A percentile compares a stretch with the other conserved stretches of the same genome.
Conservation (phyloP, 1,140 invertebrate genomes). For the Drosophila simulans region DNA sequence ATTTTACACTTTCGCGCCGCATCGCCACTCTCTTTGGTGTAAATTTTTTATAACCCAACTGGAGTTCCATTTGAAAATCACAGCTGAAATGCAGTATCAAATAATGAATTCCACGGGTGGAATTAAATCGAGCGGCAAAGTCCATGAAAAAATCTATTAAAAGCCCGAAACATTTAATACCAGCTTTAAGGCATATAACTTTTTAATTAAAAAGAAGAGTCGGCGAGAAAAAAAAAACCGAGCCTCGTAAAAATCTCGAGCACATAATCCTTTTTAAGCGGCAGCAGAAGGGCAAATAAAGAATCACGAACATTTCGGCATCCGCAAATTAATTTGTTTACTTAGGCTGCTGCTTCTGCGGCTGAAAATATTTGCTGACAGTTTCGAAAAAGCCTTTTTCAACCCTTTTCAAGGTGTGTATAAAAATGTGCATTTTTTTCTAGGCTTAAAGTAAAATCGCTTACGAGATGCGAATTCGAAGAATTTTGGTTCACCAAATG, state of each 20-base stretch:
- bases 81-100: conserved; percentile 28
- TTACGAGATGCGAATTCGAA: too few relatives aligned
- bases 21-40: conserved; percentile 32
- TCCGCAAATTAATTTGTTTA: conserved; percentile 77
- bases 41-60: conserved; percentile 57
- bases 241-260: conserved; percentile 53
- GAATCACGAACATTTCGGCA: conserved; percentile 29
- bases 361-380: conserved; percentile 38
- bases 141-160: conserved; percentile 41
- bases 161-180: conserved; percentile 32
- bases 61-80: conserved; percentile 64
- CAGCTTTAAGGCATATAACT: conserved; percentile 55
- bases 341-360: conserved; percentile 49
- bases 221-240: neutral
- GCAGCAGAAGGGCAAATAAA: conserved; percentile 16
- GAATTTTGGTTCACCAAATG: too few relatives aligned
- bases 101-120: conserved; percentile 39
- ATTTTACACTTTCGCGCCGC: conserved; percentile 40
- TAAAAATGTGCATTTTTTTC: neutral
- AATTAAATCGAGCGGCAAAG: conserved; percentile 23
- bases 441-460: too few relatives aligned
- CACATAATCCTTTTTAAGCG: conserved; percentile 70
- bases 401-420: neutral
- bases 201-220: conserved; percentile 71
- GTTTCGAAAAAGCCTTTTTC: conserved; percentile 21